phyloP scores from a whole-genome alignment of 2,113 vertebrate species.

The Dicaeum eximium region DNA sequence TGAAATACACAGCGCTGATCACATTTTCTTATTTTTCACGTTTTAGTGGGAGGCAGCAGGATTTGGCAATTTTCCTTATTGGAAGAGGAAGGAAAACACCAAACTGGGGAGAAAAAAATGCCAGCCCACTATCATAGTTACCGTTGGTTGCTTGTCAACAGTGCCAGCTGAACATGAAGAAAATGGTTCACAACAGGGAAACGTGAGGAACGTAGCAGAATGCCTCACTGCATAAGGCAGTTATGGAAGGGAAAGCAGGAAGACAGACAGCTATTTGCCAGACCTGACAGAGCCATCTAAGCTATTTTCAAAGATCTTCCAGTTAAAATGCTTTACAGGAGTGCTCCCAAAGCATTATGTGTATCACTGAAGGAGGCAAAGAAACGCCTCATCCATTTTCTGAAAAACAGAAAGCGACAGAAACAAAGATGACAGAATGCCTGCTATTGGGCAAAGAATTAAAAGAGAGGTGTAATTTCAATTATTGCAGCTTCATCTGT shows the following conservation, averaged over 20 bases:
- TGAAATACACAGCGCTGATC: not conserved
- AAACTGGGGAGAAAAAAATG: not conserved
- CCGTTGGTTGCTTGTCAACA: not conserved
- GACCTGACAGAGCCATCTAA: not conserved
- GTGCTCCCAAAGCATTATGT: not conserved
- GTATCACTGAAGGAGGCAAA: not conserved
- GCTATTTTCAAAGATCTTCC: not conserved
- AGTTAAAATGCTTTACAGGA: not conserved
- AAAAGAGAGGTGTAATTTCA: not conserved
- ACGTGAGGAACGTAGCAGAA: not conserved
- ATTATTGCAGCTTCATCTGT: not conserved
- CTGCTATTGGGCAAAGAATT: not conserved
- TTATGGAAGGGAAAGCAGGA: not conserved
- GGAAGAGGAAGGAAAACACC: not conserved
- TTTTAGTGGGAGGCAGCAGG: not conserved
- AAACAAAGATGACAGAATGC: not conserved
- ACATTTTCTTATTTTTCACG: not conserved
- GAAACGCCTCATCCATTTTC: not conserved
- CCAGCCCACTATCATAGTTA: not conserved
- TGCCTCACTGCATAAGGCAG: not conserved
- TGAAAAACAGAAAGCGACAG: not conserved
- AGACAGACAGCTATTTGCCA: not conserved
- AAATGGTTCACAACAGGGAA: not conserved
- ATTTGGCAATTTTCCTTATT: constrained; percentile 3
- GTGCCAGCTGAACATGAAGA: not conserved